Base-by-base conservation (phyloP, 2,888 invertebrate genomes). In the Prosapia bicincta region DNA sequence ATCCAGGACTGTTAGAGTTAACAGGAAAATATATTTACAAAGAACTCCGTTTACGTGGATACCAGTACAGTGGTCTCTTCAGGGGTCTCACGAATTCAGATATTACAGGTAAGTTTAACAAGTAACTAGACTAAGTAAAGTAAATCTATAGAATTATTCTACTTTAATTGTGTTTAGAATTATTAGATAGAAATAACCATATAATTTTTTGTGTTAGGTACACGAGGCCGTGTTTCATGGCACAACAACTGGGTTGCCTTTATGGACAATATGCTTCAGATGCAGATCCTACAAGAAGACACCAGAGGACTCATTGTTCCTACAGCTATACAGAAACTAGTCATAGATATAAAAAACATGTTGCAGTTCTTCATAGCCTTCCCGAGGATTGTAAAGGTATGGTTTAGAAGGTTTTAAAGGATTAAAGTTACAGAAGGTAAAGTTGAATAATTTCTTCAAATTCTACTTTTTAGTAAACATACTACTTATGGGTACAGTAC, bases 261-360 rank as follows among this genome's bases (percentile, higher is more conserved):
- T 84, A 89, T 97, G 86, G 97, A 97, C 85, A 93, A 93, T 38
- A 92, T 97, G 91, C 87, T 97, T 15, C 97, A 97, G 85, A 90
- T 94, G 81, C 89, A 90, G 81, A 90, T 96, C 70, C 83, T 95
- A 26, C 89, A 90, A 26, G 87, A 90, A 75, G 90, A 91, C 79
- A 89, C 90, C 0, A 88, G 93, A 26, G 89, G 90, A 2, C 88
- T 95, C 3, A 88, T 91, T 81, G 88, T 95, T 0, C 95, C 96
- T 0, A 94, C 93, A 0, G 88, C 92, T 74, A 90, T 95, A 30
- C 89, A 90, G 81, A 90, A 88, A 81, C 83, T 94, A 0, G 87
- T 88, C 20, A 92, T 95, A 66, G 90, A 93, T 81, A 90, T 92
- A 0, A 85, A 84, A 88, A 89, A 84, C 91, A 91, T 80, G 86